Evolutionary conservation across 2,113 vertebrate species (phyloP).

Genomic region (Oplegnathus fasciatus): DNA sequence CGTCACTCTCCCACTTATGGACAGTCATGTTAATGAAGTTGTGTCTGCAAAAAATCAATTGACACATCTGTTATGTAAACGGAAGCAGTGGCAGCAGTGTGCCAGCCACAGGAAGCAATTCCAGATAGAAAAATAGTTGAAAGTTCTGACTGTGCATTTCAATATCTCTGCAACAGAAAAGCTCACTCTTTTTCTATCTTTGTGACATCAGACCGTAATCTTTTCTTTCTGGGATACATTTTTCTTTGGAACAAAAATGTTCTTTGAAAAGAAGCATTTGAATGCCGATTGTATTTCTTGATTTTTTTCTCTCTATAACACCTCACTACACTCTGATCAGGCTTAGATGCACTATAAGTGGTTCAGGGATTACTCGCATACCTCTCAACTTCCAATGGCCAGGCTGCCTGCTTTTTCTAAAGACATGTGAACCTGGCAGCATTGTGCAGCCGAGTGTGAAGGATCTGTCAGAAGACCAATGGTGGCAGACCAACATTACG

Average conservation of each 20-base stretch:
- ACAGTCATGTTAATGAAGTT: neutral
- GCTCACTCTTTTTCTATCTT: neutral
- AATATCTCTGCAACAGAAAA: neutral
- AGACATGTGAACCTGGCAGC: slow-evolving; percentile 26
- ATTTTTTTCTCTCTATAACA: neutral
- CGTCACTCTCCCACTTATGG: neutral
- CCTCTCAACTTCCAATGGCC: slow-evolving; percentile 23
- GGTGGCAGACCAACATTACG: neutral
- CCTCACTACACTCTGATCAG: neutral
- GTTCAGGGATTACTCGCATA: slow-evolving; percentile 37
- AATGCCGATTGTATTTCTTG: neutral
- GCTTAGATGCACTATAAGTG: neutral
- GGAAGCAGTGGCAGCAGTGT: neutral
- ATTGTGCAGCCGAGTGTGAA: slow-evolving; percentile 15
- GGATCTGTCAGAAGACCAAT: slow-evolving; percentile 16
- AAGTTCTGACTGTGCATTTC: too few species aligned
- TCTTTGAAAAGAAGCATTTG: neutral
- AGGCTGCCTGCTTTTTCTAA: neutral
- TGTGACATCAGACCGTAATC: too few species aligned
- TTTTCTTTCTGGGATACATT: neutral
- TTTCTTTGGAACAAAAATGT: neutral
- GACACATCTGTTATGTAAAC: slow-evolving; percentile 16
- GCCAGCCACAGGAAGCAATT: neutral
- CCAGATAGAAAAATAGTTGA: neutral
- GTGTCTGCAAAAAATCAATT: neutral